These are phyloP conservation scores for Amblyopsis hoosieri DNA, from an alignment of 2,797 vertebrate species.

Conservation along the genomic window DNA sequence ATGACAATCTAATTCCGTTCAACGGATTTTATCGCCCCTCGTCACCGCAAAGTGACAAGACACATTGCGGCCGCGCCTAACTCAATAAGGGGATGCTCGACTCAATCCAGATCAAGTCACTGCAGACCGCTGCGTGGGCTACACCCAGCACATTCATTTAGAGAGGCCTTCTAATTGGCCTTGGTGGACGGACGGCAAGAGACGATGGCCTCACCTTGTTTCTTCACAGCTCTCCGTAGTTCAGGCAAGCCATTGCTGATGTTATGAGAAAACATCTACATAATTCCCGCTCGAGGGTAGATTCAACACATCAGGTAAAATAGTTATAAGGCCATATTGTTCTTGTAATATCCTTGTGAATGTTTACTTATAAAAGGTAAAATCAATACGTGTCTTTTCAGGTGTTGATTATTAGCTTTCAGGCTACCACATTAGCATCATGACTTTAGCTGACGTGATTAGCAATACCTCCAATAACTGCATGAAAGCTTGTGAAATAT, in stretches of 20 bases:
- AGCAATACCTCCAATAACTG: too few species aligned
- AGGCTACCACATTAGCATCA: too few species aligned
- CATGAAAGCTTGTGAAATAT: too few species aligned
- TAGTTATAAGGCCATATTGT: slow-evolving; percentile 30
- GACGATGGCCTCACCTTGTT: slow-evolving; percentile 44
- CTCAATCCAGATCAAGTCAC: slow-evolving; percentile 83
- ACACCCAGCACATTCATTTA: slow-evolving; percentile 72
- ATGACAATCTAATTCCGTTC: slow-evolving; percentile 86
- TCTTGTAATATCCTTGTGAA: slow-evolving; percentile 30
- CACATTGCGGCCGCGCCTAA: slow-evolving; percentile 79
- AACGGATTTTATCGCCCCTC: slow-evolving; percentile 75
- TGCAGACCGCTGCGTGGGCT: slow-evolving; percentile 47
- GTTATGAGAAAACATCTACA: slow-evolving; percentile 73
- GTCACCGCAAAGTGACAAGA: slow-evolving; percentile 84
- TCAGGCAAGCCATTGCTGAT: slow-evolving; percentile 53
- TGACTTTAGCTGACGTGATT: too few species aligned
- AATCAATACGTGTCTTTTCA: not conserved
- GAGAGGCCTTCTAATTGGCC: slow-evolving; percentile 67
- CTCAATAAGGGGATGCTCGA: slow-evolving; percentile 75
- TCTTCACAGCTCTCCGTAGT: slow-evolving; percentile 35
- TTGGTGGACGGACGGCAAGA: slow-evolving; percentile 45
- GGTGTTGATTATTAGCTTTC: too few species aligned
- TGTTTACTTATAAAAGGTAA: slow-evolving; percentile 23
- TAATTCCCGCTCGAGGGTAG: slow-evolving; percentile 62
- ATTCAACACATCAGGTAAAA: slow-evolving; percentile 60